Conservation (phyloP, 2,797 vertebrate genomes). For the Moxostoma hubbsi region DNA sequence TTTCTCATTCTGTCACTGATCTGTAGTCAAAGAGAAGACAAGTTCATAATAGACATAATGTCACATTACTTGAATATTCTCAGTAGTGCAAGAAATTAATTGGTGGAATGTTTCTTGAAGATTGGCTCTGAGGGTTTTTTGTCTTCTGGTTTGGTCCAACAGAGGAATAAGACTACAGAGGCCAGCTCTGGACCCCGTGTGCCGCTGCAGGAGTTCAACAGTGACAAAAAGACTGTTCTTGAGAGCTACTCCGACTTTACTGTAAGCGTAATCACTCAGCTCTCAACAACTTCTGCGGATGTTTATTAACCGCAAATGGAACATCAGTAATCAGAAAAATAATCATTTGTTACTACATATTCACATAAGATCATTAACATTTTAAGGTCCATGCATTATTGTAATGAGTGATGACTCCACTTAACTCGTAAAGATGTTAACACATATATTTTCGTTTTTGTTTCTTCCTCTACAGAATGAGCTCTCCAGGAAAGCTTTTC, state of each 20-base stretch:
- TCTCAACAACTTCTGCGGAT: not conserved
- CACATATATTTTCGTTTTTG: not conserved
- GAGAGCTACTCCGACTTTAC: conserved; percentile 64
- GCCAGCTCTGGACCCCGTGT: conserved; percentile 32
- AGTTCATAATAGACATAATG: no score
- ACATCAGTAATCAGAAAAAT: conserved; percentile 7
- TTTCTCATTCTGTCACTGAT: no score
- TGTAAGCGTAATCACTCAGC: conserved; percentile 51
- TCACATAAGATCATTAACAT: conserved; percentile 24
- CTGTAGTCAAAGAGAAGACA: no score
- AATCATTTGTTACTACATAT: conserved; percentile 24
- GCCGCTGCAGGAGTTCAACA: conserved; percentile 63
- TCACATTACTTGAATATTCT: no score
- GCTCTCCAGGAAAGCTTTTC: conserved; percentile 61
- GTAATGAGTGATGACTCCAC: not conserved
- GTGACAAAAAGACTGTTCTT: conserved; percentile 42
- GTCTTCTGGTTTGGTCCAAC: conserved; percentile 19
- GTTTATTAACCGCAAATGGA: conserved; percentile 10
- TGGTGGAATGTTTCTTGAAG: no score
- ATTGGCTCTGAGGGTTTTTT: not conserved
- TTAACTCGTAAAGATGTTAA: not conserved
- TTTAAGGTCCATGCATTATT: not conserved
- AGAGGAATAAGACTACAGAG: conserved; percentile 50
- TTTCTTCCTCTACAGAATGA: conserved; percentile 57
- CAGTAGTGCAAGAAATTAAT: no score